Percentiles rank a stretch among this genome's conserved stretches.
phyloP scores from a whole-genome alignment of 1,140 invertebrate species.

The Drosophila hydei region DNA sequence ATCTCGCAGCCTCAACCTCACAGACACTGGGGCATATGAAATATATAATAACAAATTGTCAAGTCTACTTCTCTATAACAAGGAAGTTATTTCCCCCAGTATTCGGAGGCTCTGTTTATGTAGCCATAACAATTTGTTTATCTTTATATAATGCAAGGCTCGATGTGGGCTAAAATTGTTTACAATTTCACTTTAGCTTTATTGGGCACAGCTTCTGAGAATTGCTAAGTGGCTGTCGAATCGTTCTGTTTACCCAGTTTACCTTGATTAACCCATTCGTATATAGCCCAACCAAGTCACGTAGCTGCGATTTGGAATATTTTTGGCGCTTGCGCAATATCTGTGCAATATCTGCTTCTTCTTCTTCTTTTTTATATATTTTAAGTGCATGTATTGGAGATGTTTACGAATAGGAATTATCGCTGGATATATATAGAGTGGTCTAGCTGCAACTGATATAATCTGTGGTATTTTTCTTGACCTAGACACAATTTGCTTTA shows the following conservation, averaged over 20 bases:
- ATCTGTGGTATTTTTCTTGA: too few species aligned
- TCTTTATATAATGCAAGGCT: too few species aligned
- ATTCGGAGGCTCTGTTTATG: too few species aligned
- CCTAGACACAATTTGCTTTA: too few species aligned
- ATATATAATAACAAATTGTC: background rate
- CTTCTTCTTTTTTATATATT: background rate
- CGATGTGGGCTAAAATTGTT: slow-evolving; percentile 1
- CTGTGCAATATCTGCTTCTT: background rate
- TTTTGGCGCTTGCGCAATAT: background rate
- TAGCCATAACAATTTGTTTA: too few species aligned
- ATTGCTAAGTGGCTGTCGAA: background rate
- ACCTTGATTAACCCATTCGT: background rate
- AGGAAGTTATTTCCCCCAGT: too few species aligned
- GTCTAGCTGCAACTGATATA: too few species aligned
- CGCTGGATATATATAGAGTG: too few species aligned
- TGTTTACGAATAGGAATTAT: too few species aligned
- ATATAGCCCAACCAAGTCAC: slow-evolving; percentile 1
- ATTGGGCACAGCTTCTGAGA: background rate
- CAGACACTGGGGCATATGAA: background rate
- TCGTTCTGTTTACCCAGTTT: slow-evolving; percentile 2
- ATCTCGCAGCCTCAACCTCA: slow-evolving; percentile 17
- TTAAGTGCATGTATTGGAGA: too few species aligned
- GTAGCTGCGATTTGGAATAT: background rate
- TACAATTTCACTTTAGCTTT: slow-evolving; percentile 3
- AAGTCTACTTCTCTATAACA: background rate